Base-by-base conservation (phyloP, 2,888 invertebrate species). In the Pyralis farinalis region DNA sequence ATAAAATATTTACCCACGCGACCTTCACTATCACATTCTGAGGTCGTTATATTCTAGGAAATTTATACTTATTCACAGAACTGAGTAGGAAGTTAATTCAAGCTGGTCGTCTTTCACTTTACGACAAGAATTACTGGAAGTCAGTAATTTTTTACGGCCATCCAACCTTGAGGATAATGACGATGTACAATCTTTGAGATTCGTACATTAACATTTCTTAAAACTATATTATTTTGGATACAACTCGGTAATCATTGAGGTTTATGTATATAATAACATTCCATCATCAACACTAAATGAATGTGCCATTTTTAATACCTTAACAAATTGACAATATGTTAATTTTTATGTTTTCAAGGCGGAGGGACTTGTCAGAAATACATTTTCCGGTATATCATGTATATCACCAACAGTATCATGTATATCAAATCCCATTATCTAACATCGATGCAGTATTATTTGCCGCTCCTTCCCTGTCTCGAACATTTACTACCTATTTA, bases 1-100 rank as follows among this genome's bases (percentile, higher is more conserved):
- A 25, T 7, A 7, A 25, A 25, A 25, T 7, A 5, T 25, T 25
- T 25, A 7, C 12, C 12, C 10, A 12, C 31, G 8, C 31, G 30
- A 44, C 49, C 49, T 49, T 46, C 44, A 31, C 11, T 31, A 31
- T 31, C 31, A 31, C 25, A 25, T 25, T 27, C 21, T 37, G 35
- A 47, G 49, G 54, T 43, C 49, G 39, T 37, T 44, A 16, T 42
- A 47, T 50, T 53, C 52, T 61, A 63, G 67, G 67, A 70, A 69
- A 61, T 51, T 2, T 46, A 46, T 49, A 4, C 16, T 2, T n/a
- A n/a, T n/a, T n/a, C n/a, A 29, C 33, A 41, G 42, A 41, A 47
- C 34, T 38, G 43, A 53, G 41, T 44, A 64, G 65, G 69, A 69
- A 69, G 52, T 58, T 40, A 21, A 58, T 64, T 61, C 7, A 50